Evolutionary conservation across 2,797 vertebrate genomes (phyloP), one percentile per base, ranked within the genome.

Genomic region (Scleropages formosus): DNA sequence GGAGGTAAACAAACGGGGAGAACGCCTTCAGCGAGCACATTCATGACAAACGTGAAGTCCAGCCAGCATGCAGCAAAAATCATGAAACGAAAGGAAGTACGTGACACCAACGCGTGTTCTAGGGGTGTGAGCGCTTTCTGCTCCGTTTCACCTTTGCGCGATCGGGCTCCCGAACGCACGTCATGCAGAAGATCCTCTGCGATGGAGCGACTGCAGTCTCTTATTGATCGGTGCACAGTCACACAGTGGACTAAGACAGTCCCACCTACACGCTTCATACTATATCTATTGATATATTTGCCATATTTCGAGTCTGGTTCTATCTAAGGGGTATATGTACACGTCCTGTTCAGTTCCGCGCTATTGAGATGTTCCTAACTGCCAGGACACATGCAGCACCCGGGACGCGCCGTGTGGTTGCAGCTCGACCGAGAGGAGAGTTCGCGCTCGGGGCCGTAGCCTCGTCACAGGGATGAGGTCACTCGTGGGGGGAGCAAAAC

Each of bases 241-340:
- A n/a, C n/a, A n/a, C n/a, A 51, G 8, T 49, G 51, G 49, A 51
- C 51, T 53, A 10, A 1, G 18, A 56, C 9, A 10, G 12, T 56
- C 53, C 18, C 53, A 56, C 31, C 31, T 39, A 39, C 6, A 2
- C 31, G 31, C 6, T n/a, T n/a, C n/a, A n/a, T n/a, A n/a, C n/a
- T n/a, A n/a, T n/a, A n/a, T n/a, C 6, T 31, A 39, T 39, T 39
- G 31, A 2, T 2, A 39, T 6, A 39, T 39, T 39, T 39, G 31
- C 24, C 12, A 12, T 26, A 68, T 20, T 56, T 22, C 49, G 56
- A 20, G 13, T 56, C 53, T 18, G 2, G 9, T 2, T 56, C 47
- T 56, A 56, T 53, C 12, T 10, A 58, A 13, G 18, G n/a, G 69
- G 71, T 58, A 27, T 60, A 72, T 39, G n/a, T 60, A 72, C 70